A percentile compares a stretch with the other conserved stretches of the same genome.
These are phyloP conservation scores for Margarornis squamiger DNA, from an alignment of 2,797 vertebrate species.

Conservation along the genomic window DNA sequence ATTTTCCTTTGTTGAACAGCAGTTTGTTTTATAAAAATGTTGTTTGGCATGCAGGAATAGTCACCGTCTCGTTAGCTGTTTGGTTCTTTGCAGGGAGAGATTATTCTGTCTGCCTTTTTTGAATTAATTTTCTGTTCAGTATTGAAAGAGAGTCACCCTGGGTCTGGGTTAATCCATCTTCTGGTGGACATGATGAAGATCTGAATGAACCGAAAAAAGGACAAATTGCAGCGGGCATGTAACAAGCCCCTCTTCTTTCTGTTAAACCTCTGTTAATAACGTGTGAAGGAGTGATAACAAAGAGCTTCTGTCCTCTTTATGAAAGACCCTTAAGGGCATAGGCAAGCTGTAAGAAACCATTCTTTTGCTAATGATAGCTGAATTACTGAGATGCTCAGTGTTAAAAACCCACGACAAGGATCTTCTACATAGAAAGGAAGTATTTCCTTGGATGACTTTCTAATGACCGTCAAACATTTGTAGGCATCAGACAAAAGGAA, in stretches of 20 bases:
- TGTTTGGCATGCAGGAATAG: not conserved
- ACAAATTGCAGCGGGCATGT: slow-evolving; percentile 55
- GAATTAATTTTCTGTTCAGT: slow-evolving; percentile 32
- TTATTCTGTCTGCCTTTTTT: not conserved
- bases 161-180: slow-evolving; percentile 56
- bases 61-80: not conserved
- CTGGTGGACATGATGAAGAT: slow-evolving; percentile 52
- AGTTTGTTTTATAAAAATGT: not conserved
- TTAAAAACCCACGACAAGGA: slow-evolving; percentile 59
- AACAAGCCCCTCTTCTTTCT: slow-evolving; percentile 59
- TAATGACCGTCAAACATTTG: slow-evolving; percentile 73
- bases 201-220: slow-evolving; percentile 56
- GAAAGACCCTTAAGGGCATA: slow-evolving; percentile 60
- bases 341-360: slow-evolving; percentile 65
- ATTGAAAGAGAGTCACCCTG: slow-evolving; percentile 34
- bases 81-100: not conserved
- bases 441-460: slow-evolving; percentile 70
- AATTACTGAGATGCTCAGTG: slow-evolving; percentile 66
- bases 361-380: slow-evolving; percentile 70
- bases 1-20: not conserved
- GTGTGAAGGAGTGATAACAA: slow-evolving; percentile 72
- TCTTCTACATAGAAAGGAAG: slow-evolving; percentile 69
- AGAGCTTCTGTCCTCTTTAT: slow-evolving; percentile 67
- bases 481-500: slow-evolving; percentile 64
- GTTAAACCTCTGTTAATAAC: slow-evolving; percentile 63